Base-by-base conservation (phyloP, 2,888 invertebrate genomes). In the Nymphalis urticae region DNA sequence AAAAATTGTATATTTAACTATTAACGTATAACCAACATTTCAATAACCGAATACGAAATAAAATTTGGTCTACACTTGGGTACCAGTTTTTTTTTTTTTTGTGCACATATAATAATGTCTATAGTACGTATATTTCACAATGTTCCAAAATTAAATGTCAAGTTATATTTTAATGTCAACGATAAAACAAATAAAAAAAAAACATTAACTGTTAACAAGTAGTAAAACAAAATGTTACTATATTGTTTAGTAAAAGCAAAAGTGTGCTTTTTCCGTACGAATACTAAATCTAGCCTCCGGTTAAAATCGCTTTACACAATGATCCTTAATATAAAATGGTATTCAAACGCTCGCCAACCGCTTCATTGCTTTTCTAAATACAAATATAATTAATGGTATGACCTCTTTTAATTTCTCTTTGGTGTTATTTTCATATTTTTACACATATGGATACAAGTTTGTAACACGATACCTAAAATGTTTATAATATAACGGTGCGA, bases 311-410 rank as follows among this genome's bases (percentile, higher is more conserved):
- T 27, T 75, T 78, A 80, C 78, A 42, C 69, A 58, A 86, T 88
- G 90, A 90, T 90, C 89, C 89, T 90, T 90, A 90, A 90, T 89
- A 89, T 90, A 89, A 89, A 80, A 85, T 85, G 81, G 80, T 79
- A 77, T 80, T 76, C 76, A 76, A 78, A 76, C 77, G 75, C 73
- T 71, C 71, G 76, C 75, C 76, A 75, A 66, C 75, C 68, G 56
- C 62, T 59, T 62, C 54, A 56, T 56, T 56, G 24, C 36, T 19
- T 48, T 42, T 54, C 10, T 13, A 50, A 32, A 42, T 19, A 48
- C 6, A 47, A 24, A 60, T 66, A 50, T 17, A 62, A n/a, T 13
- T 17, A 36, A 62, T 50, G n/a, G 7, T 27, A 61, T 19, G 47
- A 50, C 17, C 24, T 48, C 27, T 36, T 19, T 19, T 16, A 62